phyloP scores from a whole-genome alignment of 2,888 invertebrate genomes.

The Harmothoe impar region DNA sequence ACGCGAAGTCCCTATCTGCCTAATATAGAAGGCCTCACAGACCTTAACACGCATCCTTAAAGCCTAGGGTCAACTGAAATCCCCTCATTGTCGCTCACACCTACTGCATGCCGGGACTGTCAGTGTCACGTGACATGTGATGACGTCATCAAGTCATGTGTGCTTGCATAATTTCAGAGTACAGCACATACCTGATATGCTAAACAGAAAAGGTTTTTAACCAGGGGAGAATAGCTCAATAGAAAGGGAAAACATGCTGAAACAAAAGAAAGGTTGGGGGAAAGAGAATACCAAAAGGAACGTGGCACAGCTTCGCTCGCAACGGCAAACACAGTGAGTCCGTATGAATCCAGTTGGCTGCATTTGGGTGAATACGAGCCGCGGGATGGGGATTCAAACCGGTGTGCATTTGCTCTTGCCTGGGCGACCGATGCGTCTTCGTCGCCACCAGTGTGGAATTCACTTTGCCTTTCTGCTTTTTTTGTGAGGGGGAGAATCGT shows the following conservation, averaged over 20 bases:
- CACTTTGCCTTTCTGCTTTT: not conserved
- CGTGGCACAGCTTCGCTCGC: not conserved
- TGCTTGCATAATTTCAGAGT: not conserved
- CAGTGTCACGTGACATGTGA: not conserved
- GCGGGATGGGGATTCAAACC: not conserved
- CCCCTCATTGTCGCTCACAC: not conserved
- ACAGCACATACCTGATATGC: not conserved
- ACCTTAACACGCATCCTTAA: not conserved
- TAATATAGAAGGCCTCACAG: not conserved
- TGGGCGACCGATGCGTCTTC: not conserved
- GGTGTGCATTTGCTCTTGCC: not conserved
- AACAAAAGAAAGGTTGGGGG: not conserved
- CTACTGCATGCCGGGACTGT: not conserved
- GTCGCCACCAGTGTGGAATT: not conserved
- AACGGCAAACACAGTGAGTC: not conserved
- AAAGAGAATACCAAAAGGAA: not conserved
- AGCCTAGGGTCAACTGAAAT: not conserved
- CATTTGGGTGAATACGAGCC: not conserved
- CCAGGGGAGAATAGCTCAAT: not conserved
- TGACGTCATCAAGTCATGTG: not conserved
- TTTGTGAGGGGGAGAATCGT: not conserved
- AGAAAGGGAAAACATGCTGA: not conserved
- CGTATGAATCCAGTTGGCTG: slow-evolving; percentile 16
- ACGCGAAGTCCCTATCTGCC: not conserved
- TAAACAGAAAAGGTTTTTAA: not conserved